These are phyloP conservation scores for Aspiorhynchus laticeps DNA, from an alignment of 2,113 vertebrate species.

Conservation along the genomic window DNA sequence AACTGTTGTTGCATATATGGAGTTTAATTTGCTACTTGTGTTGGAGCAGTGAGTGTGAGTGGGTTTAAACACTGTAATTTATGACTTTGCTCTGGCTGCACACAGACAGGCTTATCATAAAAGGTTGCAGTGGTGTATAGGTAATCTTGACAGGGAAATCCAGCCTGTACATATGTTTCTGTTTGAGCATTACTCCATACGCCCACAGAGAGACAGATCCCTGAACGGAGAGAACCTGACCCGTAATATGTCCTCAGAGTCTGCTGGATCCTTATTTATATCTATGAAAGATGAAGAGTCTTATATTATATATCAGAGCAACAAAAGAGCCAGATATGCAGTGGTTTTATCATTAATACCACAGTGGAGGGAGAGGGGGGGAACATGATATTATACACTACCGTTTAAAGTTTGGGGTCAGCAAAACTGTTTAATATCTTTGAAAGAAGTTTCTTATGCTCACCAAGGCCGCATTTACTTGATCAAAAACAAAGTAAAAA, in stretches of 20 bases:
- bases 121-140: slow-evolving; percentile 27
- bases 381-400: not conserved
- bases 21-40: slow-evolving; percentile 68
- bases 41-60: slow-evolving; percentile 25
- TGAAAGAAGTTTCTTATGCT: too few relatives aligned
- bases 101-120: slow-evolving; percentile 50
- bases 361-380: not conserved
- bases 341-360: not conserved
- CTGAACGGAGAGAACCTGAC: slow-evolving; percentile 11
- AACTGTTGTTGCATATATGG: slow-evolving; percentile 62
- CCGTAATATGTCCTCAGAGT: not conserved
- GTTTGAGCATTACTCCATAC: not conserved
- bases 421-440: not conserved
- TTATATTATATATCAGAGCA: not conserved
- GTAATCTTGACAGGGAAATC: slow-evolving; percentile 20
- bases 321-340: not conserved
- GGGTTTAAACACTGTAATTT: slow-evolving; percentile 45
- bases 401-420: not conserved
- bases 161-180: slow-evolving; percentile 17
- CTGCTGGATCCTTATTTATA: slow-evolving; percentile 1
- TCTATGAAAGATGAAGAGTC: slow-evolving; percentile 20
- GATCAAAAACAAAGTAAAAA: not conserved
- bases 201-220: not conserved
- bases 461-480: too few relatives aligned
- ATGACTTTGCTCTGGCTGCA: slow-evolving; percentile 49